These are phyloP conservation scores for Rutpela maculata DNA, from an alignment of 2,888 invertebrate species.

Conservation along the genomic window DNA sequence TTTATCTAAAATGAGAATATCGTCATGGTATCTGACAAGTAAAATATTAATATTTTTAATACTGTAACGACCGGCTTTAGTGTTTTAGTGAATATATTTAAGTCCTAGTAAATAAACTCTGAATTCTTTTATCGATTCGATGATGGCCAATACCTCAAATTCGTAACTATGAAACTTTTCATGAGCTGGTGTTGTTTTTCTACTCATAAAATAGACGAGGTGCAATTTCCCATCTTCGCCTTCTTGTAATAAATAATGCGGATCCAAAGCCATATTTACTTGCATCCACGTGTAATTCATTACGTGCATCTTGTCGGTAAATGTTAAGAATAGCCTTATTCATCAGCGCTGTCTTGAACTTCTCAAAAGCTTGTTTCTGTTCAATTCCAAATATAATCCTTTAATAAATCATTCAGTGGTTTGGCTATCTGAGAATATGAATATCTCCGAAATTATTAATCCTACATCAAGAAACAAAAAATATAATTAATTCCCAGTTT, in stretches of 20 bases:
- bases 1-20: too few species aligned
- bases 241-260: slow-evolving; percentile 46
- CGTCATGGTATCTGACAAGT: too few species aligned
- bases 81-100: too few species aligned
- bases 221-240: slow-evolving; percentile 50
- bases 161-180: slow-evolving; percentile 14
- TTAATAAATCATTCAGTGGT: slow-evolving; percentile 9
- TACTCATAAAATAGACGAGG: slow-evolving; percentile 57
- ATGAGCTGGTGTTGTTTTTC: slow-evolving; percentile 42
- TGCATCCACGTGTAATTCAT: slow-evolving; percentile 47
- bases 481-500: too few species aligned
- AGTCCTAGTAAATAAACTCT: slow-evolving; percentile 53
- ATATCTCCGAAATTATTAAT: too few species aligned
- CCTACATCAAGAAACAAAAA: too few species aligned
- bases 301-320: slow-evolving; percentile 13
- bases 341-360: not conserved
- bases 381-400: not conserved
- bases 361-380: slow-evolving; percentile 2
- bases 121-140: slow-evolving; percentile 65
- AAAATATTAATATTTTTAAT: too few species aligned
- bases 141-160: slow-evolving; percentile 52
- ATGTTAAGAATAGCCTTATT: not conserved
- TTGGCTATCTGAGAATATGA: slow-evolving; percentile 2
- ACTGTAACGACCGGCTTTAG: too few species aligned
- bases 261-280: slow-evolving; percentile 50